Evolutionary conservation across 2,113 vertebrate genomes (phyloP), one percentile per base, ranked within the genome.

Genomic region (Sylvia atricapilla): DNA sequence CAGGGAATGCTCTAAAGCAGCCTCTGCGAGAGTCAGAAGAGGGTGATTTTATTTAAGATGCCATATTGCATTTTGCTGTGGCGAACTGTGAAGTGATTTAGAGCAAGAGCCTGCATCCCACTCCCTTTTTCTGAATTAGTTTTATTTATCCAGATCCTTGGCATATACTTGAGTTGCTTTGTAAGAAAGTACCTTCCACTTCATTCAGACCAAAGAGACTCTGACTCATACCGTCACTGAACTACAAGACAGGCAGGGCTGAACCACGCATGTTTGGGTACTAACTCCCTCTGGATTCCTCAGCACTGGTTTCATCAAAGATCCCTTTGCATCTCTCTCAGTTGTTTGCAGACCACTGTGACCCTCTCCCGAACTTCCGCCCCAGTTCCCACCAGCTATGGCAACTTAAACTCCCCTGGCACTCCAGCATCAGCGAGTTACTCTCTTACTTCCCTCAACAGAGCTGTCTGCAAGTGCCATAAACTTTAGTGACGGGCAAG

Each of bases 121-220:
- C 95, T 95, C 96, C 88, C 83, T 80, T 95, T 97, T 97, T 96
- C 95, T 96, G 93, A 97, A 96, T 96, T 97, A 95, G 93, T 95
- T 95, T 90, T 96, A 96, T 95, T 97, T 96, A 90, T 90, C 94
- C 60, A 7, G 90, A 95, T 97, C 92, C 64, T 95, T 88, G 90
- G 92, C 90, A 90, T 96, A 93, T 81, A 90, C 92, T 97, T 56
- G 90, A 95, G 92, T 92, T 86, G 94, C 96, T 96, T 94, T 90
- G 93, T 94, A 96, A 96, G 76, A 95, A 95, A 96, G 92, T 96
- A 94, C 96, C 94, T 96, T 96, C 94, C 90, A 95, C 95, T 96
- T 97, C 94, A 96, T 96, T 96, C 92, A 97, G 95, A 92, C 90
- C 95, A 93, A 55, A 96, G 86, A 74, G 83, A 72, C 90, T 96